Evolutionary conservation across 2,113 vertebrate genomes (phyloP), one percentile per base, ranked within the genome.

Genomic region (Pseudorectes ferrugineus): DNA sequence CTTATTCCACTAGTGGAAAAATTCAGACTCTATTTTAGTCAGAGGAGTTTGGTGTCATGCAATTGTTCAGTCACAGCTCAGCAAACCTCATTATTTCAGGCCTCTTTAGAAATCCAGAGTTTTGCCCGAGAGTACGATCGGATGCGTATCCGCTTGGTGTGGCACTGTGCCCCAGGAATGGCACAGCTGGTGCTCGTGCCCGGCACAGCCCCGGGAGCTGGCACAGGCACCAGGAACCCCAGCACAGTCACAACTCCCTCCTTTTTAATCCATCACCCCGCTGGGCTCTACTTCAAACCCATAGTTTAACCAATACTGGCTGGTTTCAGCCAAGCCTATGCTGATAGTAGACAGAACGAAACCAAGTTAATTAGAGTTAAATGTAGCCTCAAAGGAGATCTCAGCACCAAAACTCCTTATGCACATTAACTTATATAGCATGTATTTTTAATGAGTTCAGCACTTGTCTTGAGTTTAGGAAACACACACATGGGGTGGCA

Each of bases 341-440:
- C 89, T 92, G 92, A 98, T 96, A 96, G 78, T 0, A 82, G 74
- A 85, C 70, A 97, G 97, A 95, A 93, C 6, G 85, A 96, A 98
- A 95, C 92, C 66, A 29, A 98, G 94, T 96, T 96, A 97, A 96
- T 96, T 96, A 95, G 57, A 93, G 93, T 93, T 93, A 92, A 94
- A 97, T 12, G 84, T 33, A 93, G 85, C 79, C 78, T 79, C 92
- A 92, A 94, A 92, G 87, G 86, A 91, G 57, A 93, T 74, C 88
- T 84, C 62, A 40, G 85, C 49, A 97, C 96, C 97, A 97, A 98
- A 98, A 97, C 95, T 87, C 81, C 96, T 97, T 95, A 93, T 42
- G 95, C 74, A 74, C 82, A 82, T 71, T 85, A 93, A 93, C 92
- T 92, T 90, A 42, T 14, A 70, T 12, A 91, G 78, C 70, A 78